phyloP scores from a whole-genome alignment of 2,113 vertebrate species.

The Sebastes fasciatus region DNA sequence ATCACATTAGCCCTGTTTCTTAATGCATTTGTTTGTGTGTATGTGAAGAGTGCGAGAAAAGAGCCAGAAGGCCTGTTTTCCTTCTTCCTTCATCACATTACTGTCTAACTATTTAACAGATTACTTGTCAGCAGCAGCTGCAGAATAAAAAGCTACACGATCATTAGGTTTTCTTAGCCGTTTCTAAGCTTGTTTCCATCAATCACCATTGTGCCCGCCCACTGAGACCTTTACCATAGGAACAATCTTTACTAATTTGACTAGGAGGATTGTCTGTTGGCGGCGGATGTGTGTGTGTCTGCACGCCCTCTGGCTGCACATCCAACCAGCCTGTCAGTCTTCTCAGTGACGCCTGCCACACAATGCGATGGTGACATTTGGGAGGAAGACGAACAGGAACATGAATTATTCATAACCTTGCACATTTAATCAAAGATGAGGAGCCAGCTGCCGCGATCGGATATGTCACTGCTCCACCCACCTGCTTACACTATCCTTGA shows the following conservation, averaged over 20 bases:
- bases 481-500: constrained; percentile 51
- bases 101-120: constrained; percentile 15
- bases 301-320: constrained; percentile 37
- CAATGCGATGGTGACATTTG: constrained; percentile 66
- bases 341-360: constrained; percentile 50
- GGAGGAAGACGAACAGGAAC: constrained; percentile 44
- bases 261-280: constrained; percentile 54
- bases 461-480: constrained; percentile 35
- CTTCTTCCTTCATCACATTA: constrained; percentile 45
- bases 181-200: constrained; percentile 43
- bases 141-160: constrained; percentile 40
- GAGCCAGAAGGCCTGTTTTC: constrained; percentile 3
- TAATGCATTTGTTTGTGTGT: constrained; percentile 26
- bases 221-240: constrained; percentile 62
- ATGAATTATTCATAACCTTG: constrained; percentile 74
- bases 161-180: constrained; percentile 52
- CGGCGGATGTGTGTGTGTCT: constrained; percentile 31
- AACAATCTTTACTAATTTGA: constrained; percentile 74
- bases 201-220: constrained; percentile 38
- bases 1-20: constrained; percentile 24
- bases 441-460: constrained; percentile 52
- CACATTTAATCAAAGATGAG: constrained; percentile 69
- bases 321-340: constrained; percentile 52
- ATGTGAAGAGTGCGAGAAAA: background rate
- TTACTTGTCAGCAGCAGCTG: constrained; percentile 46